Evolutionary conservation across 2,113 vertebrate species (phyloP), one percentile per base, ranked within the genome.

Genomic region (Dicaeum eximium): DNA sequence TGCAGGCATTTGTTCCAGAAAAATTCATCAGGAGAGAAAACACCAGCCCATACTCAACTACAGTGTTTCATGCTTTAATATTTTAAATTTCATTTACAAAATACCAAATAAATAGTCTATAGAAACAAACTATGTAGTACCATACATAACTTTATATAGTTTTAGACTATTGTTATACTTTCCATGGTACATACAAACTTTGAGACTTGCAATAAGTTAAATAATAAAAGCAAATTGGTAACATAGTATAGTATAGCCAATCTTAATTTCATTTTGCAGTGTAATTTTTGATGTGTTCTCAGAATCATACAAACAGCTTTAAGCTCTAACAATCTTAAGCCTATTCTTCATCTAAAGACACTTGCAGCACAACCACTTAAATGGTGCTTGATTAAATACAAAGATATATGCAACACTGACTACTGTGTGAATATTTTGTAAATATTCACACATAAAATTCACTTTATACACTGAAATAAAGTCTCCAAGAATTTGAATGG

Each of bases 1-100:
- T 99, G 94, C 14, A 35, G 74, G 62, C 54, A 94, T 85, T 22
- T 67, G 66, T 61, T 56, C 25, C 61, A 96, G 73, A 90, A 91
- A 88, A 86, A 40, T 16, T 61, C 40, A 88, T 91, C 73, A 88
- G 58, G n/a, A 78, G 20, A 90, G 33, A 81, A 66, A n/a, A 71
- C 24, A 86, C 15, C 45, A 80, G 31, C 47, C 88, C 33, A 70
- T 22, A 75, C 31, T 45, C n/a, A 90, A 72, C 45, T 75, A 45
- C n/a, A 1, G 4, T 13, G 18, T 54, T 91, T 64, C 45, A 58
- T 14, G 50, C 10, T 53, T 44, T 44, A 30, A 38, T 69, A 37
- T 56, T 44, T 20, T 27, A 25, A 64, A 57, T 86, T 51, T 80
- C 16, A 45, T 62, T 66, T 50, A 61, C 11, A 3, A 61, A 80